Evolutionary conservation across 2,113 vertebrate species (phyloP), one percentile per base, ranked within the genome.

Genomic region (Crotalus helleri): DNA sequence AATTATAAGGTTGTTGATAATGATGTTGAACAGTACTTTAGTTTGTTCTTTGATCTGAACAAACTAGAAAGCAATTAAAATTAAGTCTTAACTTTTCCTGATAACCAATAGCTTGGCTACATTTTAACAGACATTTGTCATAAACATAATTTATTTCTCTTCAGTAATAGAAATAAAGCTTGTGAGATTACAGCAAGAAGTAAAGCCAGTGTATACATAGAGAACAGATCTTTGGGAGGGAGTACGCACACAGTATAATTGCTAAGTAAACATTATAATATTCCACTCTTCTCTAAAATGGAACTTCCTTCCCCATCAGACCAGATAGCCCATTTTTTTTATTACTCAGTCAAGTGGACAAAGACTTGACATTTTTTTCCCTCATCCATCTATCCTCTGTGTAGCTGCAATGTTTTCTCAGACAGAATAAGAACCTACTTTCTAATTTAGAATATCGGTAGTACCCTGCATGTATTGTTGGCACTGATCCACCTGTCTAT

Each of bases 51-150:
- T 81, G 74, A 81, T 81, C 74, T 81, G 33, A 81, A 81, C 17
- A 19, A 81, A 21, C 6, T 19, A 17, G 33, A 81, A 44, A 39
- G 69, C 69, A 81, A 39, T 21, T 21, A 21, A 81, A 81, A 81
- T 2, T 21, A 81, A 39, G 15, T 21, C 69, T 17, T 81, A 51
- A 81, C 15, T 81, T 81, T 81, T 39, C 33, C 33, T 39, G 33
- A 94, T 92, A 93, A 88, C 7, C 85, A 95, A 81, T 46, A 53
- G 4, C 39, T 92, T 93, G 53, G 69, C 12, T 94, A 55, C 24
- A 21, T 85, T 95, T 96, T 92, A 93, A 87, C 90, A 92, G 93
- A 91, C 92, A 59, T 94, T 93, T 95, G 61, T n/a, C 87, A 91
- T 92, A 59, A 90, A 92, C 90, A n/a, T 90, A 94, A 89, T 93